A percentile compares a stretch with the other conserved stretches of the same genome.
Conservation (phyloP, 2,797 vertebrate genomes). For the Malurus splendens region DNA sequence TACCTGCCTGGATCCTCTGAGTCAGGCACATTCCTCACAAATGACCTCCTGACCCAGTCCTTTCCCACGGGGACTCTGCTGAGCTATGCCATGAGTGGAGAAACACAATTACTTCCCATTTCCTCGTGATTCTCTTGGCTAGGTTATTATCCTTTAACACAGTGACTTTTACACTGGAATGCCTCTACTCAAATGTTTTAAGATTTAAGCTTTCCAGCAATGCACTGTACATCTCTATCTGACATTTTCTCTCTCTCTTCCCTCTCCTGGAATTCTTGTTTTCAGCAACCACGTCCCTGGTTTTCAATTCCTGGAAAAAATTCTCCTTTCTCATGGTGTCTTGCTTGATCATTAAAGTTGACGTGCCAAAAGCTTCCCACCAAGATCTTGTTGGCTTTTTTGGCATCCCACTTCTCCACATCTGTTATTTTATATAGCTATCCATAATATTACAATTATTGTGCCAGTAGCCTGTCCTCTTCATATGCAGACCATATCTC, state of each 20-base stretch:
- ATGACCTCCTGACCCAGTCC: not conserved
- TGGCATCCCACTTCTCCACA: slow-evolving; percentile 41
- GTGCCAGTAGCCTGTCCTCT: slow-evolving; percentile 53
- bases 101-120: not conserved
- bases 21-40: not conserved
- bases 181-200: slow-evolving; percentile 1
- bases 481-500: not conserved
- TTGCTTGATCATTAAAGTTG: slow-evolving; percentile 36
- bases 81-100: not conserved
- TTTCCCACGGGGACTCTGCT: not conserved
- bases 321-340: slow-evolving; percentile 17
- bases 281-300: slow-evolving; percentile 36
- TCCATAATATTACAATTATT: slow-evolving; percentile 8
- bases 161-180: slow-evolving; percentile 14
- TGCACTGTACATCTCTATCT: slow-evolving; percentile 3
- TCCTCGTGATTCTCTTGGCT: not conserved
- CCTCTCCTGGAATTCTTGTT: slow-evolving; percentile 24
- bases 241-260: not conserved
- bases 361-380: slow-evolving; percentile 55
- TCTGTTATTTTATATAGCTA: slow-evolving; percentile 60
- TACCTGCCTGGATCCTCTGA: not conserved
- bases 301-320: slow-evolving; percentile 54
- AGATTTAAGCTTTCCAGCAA: slow-evolving; percentile 11
- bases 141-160: not conserved
- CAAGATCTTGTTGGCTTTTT: slow-evolving; percentile 44